Percentiles rank a stretch among this genome's conserved stretches.
Evolutionary conservation across 1,140 invertebrate species (phyloP).

Genomic region (Cydia pomonella): DNA sequence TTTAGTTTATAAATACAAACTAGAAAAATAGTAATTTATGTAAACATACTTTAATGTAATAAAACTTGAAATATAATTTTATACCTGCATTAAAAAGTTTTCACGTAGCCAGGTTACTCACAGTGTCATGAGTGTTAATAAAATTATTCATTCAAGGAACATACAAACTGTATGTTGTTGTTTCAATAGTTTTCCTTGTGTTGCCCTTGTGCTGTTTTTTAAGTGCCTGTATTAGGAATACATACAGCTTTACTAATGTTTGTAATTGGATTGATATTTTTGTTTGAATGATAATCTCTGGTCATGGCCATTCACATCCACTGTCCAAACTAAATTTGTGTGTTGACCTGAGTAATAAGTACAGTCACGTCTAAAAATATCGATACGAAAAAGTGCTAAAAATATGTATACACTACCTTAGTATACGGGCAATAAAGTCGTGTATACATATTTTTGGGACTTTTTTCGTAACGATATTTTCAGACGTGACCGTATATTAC

Average conservation of each 20-base stretch:
- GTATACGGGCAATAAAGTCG: no score
- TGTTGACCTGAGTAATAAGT: neutral
- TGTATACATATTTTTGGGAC: no score
- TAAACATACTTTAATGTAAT: no score
- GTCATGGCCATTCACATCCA: constrained; percentile 5
- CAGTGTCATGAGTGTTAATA: neutral
- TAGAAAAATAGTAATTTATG: no score
- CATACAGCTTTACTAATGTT: neutral
- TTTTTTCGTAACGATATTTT: no score
- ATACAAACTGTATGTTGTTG: neutral
- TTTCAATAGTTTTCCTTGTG: neutral
- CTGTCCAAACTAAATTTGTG: neutral
- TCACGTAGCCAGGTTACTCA: no score
- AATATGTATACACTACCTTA: no score
- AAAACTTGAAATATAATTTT: no score
- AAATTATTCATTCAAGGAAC: neutral
- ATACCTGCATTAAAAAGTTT: no score
- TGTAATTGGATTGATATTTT: constrained; percentile 8
- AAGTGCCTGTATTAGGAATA: neutral
- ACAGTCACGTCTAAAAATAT: no score
- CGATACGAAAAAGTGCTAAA: no score
- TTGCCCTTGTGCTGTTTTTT: neutral
- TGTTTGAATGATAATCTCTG: neutral
- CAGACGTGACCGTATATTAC: no score
- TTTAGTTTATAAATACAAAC: neutral